Base-by-base conservation (phyloP, 2,888 invertebrate genomes). In the Aphrophora alni region DNA sequence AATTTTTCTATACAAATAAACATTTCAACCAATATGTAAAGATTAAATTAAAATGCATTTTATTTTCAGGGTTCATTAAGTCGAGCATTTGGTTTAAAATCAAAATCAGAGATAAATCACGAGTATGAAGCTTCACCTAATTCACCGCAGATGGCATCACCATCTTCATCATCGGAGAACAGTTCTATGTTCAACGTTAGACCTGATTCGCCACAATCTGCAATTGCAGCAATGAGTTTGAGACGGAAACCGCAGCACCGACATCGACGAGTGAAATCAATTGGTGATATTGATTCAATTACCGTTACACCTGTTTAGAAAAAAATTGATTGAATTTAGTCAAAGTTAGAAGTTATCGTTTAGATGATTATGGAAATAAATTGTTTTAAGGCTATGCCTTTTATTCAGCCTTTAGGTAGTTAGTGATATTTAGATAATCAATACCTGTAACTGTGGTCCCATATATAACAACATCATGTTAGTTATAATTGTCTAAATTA, bases 281-380 rank as follows among this genome's bases (percentile, higher is more conserved):
- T 94, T 84, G 93, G 94, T 2, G 94, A 94, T 87, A 94, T 94
- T 85, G 94, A 94, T 86, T 91, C 91, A 21, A 87, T 89, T n/a
- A 88, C 89, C 51, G 88, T 89, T 24, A 88, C 89, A 38, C 89
- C 89, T n/a, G 88, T 88, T 75, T 88, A 86, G 81, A 74, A 21
- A 59, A 59, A 5, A 8, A 33, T 33, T n/a, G n/a, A n/a, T n/a
- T n/a, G n/a, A n/a, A n/a, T n/a, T n/a, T n/a, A n/a, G n/a, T n/a
- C 2, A 2, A 2, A 44, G 8, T 10, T 44, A 44, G 44, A 2
- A 14, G 14, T 10, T 14, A 44, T 14, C 2, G 5, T 44, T 10
- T 7, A 44, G 8, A 14, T 44, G 8, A 14, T 10, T 10, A 2
- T 14, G 12, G 14, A 44, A 44, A 10, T 44, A 14, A 44, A n/a